These are phyloP conservation scores for Hippopotamyrus pictus DNA, from an alignment of 2,797 vertebrate species.

Conservation along the genomic window DNA sequence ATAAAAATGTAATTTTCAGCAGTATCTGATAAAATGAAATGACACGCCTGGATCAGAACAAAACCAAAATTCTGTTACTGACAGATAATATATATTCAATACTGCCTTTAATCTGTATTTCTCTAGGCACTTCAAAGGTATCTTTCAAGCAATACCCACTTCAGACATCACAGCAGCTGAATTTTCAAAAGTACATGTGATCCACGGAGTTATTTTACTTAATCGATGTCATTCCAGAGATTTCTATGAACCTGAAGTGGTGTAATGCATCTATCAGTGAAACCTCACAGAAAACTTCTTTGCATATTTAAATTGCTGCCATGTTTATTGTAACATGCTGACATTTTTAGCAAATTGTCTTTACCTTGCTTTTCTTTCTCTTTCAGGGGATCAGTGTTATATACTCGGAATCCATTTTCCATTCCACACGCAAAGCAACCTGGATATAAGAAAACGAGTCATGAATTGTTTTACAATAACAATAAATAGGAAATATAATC, in stretches of 20 bases:
- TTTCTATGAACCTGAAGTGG: not conserved
- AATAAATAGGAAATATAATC: not conserved
- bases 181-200: not conserved
- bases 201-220: not conserved
- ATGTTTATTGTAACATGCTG: not conserved
- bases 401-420: constrained; percentile 97
- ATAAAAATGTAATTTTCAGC: not conserved
- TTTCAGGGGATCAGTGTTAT: constrained; percentile 97
- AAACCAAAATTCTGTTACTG: not conserved
- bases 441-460: constrained; percentile 46
- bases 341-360: not conserved
- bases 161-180: not conserved
- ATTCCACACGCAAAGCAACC: constrained; percentile 98
- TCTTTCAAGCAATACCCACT: not conserved
- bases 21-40: not conserved
- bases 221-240: not conserved
- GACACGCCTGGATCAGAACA: not conserved
- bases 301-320: not conserved
- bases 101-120: not conserved
- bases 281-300: not conserved
- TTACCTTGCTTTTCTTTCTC: constrained; percentile 99
- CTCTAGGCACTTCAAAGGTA: not conserved
- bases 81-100: not conserved
- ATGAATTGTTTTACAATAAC: not conserved
- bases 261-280: not conserved